Base-by-base conservation (phyloP, 2,888 invertebrate genomes). In the Diarsia dahlii region DNA sequence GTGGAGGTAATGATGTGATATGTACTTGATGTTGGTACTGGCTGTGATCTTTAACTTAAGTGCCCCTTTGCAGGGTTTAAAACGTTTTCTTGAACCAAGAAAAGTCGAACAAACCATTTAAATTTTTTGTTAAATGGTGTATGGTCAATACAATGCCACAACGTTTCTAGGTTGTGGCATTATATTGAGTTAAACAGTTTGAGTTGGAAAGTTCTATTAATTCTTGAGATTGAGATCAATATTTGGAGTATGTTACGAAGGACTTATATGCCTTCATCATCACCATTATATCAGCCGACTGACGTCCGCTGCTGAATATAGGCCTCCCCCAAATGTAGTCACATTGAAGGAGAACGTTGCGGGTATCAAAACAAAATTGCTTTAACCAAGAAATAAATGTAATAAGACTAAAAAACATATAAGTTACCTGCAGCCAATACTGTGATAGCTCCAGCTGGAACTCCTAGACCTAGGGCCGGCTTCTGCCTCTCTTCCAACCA, bases 401-500 rank as follows among this genome's bases (percentile, higher is more conserved):
- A 39, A 8, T 8, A 39, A 5, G 15, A 34, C 50, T 3, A 66
- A 6, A 73, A 54, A 73, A 72, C n/a, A 45, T 3, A 12, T 8
- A 0, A 46, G 28, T 88, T 90, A 96, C 96, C 94, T 89, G 96
- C 97, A 68, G 97, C 97, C 1, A 97, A 89, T 0, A 97, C 96
- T 0, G 97, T 97, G 76, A 97, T 91, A 0, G 96, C 96, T 9
- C 97, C 97, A 4, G 97, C 95, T 0, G 97, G 97, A 15, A 97
- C 97, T 6, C 97, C 97, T 0, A 97, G 93, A 1, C 97, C 97
- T 6, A 97, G 89, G 20, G 95, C 96, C 3, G 95, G 94, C 66
- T 95, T 95, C 74, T 97, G 92, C 65, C 95, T 92, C 88, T 97
- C 97, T 82, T 97, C 97, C 69, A 97, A 90, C 94, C 97, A 97